Conservation (phyloP, 2,888 invertebrate species). For the Lamellibrachia satsuma region DNA sequence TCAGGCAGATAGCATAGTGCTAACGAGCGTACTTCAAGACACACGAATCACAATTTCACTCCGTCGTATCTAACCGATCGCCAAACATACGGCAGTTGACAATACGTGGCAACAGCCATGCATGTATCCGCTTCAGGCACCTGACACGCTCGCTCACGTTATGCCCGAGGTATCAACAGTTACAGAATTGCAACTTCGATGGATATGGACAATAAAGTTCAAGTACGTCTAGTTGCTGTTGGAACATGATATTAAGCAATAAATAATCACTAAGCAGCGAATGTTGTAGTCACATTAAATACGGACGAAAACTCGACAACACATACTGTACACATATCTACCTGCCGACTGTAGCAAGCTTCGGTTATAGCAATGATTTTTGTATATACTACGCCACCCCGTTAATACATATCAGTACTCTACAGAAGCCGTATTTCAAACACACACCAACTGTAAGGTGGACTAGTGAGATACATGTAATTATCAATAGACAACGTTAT, state of each 20-base stretch:
- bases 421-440: not conserved
- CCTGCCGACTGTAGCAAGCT: not conserved
- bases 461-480: not conserved
- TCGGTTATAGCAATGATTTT: conserved; percentile 9
- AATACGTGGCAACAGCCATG: not conserved
- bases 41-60: not conserved
- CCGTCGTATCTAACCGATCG: not conserved
- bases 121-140: not conserved
- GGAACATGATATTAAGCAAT: not conserved
- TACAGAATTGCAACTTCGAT: not conserved
- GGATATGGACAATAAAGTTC: not conserved
- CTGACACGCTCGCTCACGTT: not conserved
- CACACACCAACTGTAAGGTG: not conserved
- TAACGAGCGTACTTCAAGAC: not conserved
- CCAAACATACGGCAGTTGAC: not conserved
- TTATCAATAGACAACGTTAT: not conserved
- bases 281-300: conserved; percentile 13
- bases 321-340: not conserved
- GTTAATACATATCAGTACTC: not conserved
- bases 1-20: not conserved
- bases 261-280: not conserved
- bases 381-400: not conserved
- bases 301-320: not conserved
- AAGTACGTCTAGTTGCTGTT: not conserved
- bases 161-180: not conserved